Evolutionary conservation across 1,140 invertebrate genomes (phyloP).

Genomic region (Gyrodactylus salaris): DNA sequence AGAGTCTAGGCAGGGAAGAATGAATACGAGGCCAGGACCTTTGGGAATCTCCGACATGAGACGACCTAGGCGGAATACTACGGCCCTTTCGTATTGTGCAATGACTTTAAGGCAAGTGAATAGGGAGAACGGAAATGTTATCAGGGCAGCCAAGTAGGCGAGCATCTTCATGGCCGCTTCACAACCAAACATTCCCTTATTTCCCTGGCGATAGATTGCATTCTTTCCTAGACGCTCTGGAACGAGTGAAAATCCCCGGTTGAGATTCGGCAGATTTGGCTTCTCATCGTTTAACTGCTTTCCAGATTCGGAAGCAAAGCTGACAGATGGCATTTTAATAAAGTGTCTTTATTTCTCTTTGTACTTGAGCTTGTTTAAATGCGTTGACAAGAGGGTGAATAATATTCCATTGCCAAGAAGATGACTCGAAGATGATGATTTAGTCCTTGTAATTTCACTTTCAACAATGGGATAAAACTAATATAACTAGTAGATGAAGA

Average conservation of each 20-base stretch:
- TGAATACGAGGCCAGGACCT: constrained; percentile 36
- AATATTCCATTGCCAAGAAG: no score
- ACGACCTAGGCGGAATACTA: constrained; percentile 25
- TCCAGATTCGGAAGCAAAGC: not conserved
- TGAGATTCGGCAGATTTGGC: not conserved
- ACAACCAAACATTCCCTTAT: constrained; percentile 3
- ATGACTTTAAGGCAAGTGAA: constrained; percentile 9
- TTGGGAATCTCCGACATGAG: constrained; percentile 39
- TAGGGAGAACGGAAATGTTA: constrained; percentile 4
- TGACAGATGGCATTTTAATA: not conserved
- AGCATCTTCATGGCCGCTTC: not conserved
- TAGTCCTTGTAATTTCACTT: no score
- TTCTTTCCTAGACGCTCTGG: not conserved
- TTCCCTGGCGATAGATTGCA: not conserved
- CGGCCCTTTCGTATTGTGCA: constrained; percentile 15
- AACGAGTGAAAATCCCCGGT: constrained; percentile 2
- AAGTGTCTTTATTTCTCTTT: no score
- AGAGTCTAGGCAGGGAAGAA: constrained; percentile 55
- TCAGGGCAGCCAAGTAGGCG: not conserved
- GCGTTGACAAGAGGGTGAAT: no score
- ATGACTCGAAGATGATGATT: no score
- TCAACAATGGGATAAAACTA: no score
- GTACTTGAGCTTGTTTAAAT: no score
- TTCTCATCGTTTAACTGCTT: not conserved
- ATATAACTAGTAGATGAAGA: no score